A percentile compares a stretch with the other conserved stretches of the same genome.
These are phyloP conservation scores for Meganola albula DNA, from an alignment of 2,888 invertebrate species.

Conservation along the genomic window DNA sequence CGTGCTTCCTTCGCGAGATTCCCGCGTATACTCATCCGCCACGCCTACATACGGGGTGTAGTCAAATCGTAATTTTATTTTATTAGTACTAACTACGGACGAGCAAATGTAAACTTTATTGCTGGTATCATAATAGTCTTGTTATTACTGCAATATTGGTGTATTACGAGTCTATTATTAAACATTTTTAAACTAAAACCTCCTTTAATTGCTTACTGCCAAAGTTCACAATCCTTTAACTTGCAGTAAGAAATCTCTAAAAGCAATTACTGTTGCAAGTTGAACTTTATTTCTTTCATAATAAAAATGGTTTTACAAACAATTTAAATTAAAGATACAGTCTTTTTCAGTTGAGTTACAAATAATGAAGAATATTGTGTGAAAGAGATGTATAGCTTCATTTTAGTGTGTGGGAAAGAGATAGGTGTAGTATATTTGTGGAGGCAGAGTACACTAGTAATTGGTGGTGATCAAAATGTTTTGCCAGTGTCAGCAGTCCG, in stretches of 20 bases:
- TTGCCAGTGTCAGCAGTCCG: slow-evolving; percentile 68
- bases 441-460: slow-evolving; percentile 63
- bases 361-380: slow-evolving; percentile 51
- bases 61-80: slow-evolving; percentile 64
- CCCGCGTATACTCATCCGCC: slow-evolving; percentile 53
- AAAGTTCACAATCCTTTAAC: slow-evolving; percentile 10
- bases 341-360: slow-evolving; percentile 19
- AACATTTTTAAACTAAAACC: slow-evolving; percentile 3
- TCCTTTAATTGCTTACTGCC: not conserved
- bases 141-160: slow-evolving; percentile 35
- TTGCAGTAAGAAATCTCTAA: not conserved
- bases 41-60: slow-evolving; percentile 73
- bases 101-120: slow-evolving; percentile 66
- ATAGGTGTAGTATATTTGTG: slow-evolving; percentile 42
- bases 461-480: slow-evolving; percentile 74
- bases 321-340: slow-evolving; percentile 12
- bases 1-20: slow-evolving; percentile 32
- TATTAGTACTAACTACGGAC: slow-evolving; percentile 46
- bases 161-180: slow-evolving; percentile 20
- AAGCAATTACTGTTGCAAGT: slow-evolving; percentile 10
- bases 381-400: slow-evolving; percentile 28
- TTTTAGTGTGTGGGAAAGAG: slow-evolving; percentile 16
- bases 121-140: slow-evolving; percentile 46
- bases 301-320: no score
- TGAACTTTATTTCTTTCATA: not conserved